Base-by-base conservation (phyloP, 2,113 vertebrate genomes). In the Dendropsophus ebraccatus region DNA sequence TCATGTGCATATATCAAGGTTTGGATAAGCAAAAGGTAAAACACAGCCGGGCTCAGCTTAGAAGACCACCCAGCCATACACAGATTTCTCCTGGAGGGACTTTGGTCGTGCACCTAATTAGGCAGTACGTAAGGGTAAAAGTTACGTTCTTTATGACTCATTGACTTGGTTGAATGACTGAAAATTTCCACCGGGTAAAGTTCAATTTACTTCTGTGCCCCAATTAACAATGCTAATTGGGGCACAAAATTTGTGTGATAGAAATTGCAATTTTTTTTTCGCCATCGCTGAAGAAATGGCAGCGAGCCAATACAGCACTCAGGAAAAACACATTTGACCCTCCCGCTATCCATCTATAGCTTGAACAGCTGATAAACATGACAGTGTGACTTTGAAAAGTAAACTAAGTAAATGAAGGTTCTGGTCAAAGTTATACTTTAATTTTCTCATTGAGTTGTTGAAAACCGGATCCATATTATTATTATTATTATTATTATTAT, bases 141-240 rank as follows among this genome's bases (percentile, higher is more conserved):
- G 91, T 77, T 89, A 85, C 11, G 87, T 90, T 93, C 89, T 87
- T 81, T 87, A 91, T 93, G 91, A 92, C 91, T 93, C 94, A 92
- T 88, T 93, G 92, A 92, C 93, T 91, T 94, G 92, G 89, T 92
- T 93, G 90, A 93, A 90, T 94, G 92, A 91, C 92, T 93, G 91
- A 92, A 92, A 93, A 94, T 90, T 91, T 95, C 94, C 93, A 94
- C 92, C 92, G 92, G 94, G 92, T 89, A 94, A 47, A 94, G 89
- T 90, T 90, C 90, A 90, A 91, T 94, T 90, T 91, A 88, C 89
- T 94, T 91, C 90, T 92, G 93, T 95, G 94, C 94, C 93, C 92
- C 92, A 95, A 93, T 94, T 95, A 95, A 91, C 94, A 94, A 0
- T 94, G 94, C 91, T 95, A 95, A 95, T 92, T 95, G 91, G 95